These are phyloP conservation scores for Erinaceus europaeus DNA, from an alignment of 2,113 vertebrate genomes.

Conservation along the genomic window DNA sequence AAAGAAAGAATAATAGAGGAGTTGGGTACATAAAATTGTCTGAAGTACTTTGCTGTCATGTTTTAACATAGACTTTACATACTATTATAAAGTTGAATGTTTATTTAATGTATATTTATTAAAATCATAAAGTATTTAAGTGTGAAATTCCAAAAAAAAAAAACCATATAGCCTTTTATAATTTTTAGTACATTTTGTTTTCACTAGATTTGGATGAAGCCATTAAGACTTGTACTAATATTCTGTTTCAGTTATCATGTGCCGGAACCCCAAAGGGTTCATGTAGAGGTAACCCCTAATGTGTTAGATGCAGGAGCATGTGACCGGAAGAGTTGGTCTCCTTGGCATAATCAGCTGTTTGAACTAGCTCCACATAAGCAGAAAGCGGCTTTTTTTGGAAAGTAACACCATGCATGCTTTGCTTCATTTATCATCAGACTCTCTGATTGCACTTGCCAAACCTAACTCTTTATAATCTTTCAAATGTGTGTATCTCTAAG, in stretches of 20 bases:
- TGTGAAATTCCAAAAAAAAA: slow-evolving; percentile 57
- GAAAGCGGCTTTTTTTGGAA: slow-evolving; percentile 80
- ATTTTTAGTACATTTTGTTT: slow-evolving; percentile 64
- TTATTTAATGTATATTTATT: slow-evolving; percentile 53
- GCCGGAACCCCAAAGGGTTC: slow-evolving; percentile 78
- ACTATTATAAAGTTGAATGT: slow-evolving; percentile 33
- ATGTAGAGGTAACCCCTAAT: slow-evolving; percentile 74
- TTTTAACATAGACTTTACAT: slow-evolving; percentile 35
- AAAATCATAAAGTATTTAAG: slow-evolving; percentile 8
- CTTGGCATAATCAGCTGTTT: slow-evolving; percentile 75
- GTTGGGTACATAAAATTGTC: slow-evolving; percentile 17
- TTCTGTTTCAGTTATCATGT: slow-evolving; percentile 79
- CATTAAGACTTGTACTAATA: slow-evolving; percentile 73
- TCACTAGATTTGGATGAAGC: slow-evolving; percentile 57
- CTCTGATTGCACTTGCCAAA: slow-evolving; percentile 78
- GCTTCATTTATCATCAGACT: slow-evolving; percentile 81
- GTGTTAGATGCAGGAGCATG: slow-evolving; percentile 74
- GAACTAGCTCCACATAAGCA: slow-evolving; percentile 72
- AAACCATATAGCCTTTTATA: slow-evolving; percentile 45
- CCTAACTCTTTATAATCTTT: slow-evolving; percentile 79
- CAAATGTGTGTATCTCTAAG: slow-evolving; percentile 74
- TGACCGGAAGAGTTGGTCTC: slow-evolving; percentile 78
- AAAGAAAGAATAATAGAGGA: slow-evolving; percentile 21
- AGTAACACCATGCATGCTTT: slow-evolving; percentile 79
- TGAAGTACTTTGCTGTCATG: neutral